These are phyloP conservation scores for Drosophila greeni DNA, from an alignment of 2,888 invertebrate species.

Conservation along the genomic window DNA sequence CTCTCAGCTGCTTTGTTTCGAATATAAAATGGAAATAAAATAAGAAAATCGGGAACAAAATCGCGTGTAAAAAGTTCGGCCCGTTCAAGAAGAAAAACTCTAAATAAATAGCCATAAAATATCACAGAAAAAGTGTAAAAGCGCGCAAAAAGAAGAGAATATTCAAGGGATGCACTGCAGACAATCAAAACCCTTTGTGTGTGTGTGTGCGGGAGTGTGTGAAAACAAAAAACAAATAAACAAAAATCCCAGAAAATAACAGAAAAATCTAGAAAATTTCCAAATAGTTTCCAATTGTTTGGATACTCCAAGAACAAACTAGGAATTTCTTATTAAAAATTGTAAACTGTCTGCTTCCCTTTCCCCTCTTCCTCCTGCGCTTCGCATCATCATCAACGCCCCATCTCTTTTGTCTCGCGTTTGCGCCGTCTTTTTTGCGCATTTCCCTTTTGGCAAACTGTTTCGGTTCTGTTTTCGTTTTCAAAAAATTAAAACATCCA, in stretches of 20 bases:
- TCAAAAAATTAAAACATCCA: constrained; percentile 53
- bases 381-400: constrained; percentile 21
- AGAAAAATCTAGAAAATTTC: not conserved
- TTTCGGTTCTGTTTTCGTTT: constrained; percentile 64
- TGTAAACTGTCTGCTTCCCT: constrained; percentile 6
- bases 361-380: constrained; percentile 6
- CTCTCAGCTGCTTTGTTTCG: constrained; percentile 61
- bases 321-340: not conserved
- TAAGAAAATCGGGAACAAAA: constrained; percentile 53
- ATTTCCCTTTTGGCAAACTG: constrained; percentile 48
- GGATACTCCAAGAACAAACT: not conserved
- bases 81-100: constrained; percentile 1
- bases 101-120: not conserved
- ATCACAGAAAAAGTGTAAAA: constrained; percentile 3
- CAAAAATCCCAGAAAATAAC: constrained; percentile 3
- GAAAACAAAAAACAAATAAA: constrained; percentile 12
- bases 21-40: constrained; percentile 29
- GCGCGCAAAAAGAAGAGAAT: constrained; percentile 22
- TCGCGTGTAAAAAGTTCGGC: constrained; percentile 50
- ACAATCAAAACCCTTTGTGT: constrained; percentile 26
- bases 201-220: constrained; percentile 5
- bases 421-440: constrained; percentile 74
- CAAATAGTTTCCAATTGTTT: not conserved
- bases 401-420: constrained; percentile 61
- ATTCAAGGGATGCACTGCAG: constrained; percentile 33